Evolutionary conservation across 1,140 invertebrate species (phyloP), one percentile per base, ranked within the genome.

Genomic region (Bombus consobrinus): DNA sequence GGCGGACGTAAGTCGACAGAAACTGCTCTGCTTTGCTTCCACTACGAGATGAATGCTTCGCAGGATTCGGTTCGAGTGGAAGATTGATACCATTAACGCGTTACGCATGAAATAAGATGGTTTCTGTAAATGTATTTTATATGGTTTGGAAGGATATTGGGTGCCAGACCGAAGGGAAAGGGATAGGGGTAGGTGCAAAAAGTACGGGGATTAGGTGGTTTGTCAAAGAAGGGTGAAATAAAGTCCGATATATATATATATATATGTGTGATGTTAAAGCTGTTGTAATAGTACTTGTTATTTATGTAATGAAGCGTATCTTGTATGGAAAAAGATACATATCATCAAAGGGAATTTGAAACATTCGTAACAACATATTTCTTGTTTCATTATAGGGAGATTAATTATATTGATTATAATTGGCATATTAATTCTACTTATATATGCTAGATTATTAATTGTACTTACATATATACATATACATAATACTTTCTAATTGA

Each of bases 1-100:
- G 64, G n/a, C 37, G 64, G 64, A 83, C 53, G 53, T 83, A 73
- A 53, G 59, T 66, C 74, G 64, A 28, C 32, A 53, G 43, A 76
- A 18, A 53, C 59, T 62, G 59, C 8, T n/a, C 59, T 34, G 5
- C 15, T 28, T 10, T 25, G 25, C 28, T 43, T 22, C 62, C 10
- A 13, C n/a, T 53, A 10, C 64, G 32, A 15, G 34, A 32, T 39
- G 3, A 28, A 8, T 28, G 3, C 5, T 37, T 59, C 4, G 32
- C 3, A 32, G 22, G 25, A 8, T 76, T 76, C 34, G 12, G 25
- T 57, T 76, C n/a, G 34, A 57, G 25, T 28, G 74, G 47, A 37
- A 57, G 47, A 76, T 76, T 59, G 47, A 59, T 59, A 76, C 47
- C 18, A 53, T 75, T 75, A 75, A 75, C 43, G 73, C 22, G 41